Evolutionary conservation across 2,888 invertebrate genomes (phyloP).

Genomic region (Lathronympha strigana): DNA sequence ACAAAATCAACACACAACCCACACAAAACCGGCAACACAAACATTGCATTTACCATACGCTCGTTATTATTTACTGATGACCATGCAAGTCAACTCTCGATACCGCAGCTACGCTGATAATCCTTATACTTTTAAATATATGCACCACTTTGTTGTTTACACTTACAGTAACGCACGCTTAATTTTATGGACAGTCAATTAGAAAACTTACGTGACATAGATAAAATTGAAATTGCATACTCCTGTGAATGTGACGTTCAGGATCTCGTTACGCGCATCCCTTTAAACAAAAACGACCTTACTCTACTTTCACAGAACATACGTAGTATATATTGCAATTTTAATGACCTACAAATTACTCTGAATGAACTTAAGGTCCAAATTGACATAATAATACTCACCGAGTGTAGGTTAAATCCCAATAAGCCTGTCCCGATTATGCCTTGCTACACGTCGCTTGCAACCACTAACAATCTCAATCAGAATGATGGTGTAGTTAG

Average conservation of each 20-base stretch:
- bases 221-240: slow-evolving; percentile 1
- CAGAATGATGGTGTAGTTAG: too few species aligned
- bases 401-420: too few species aligned
- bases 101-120: neutral
- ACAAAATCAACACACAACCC: neutral
- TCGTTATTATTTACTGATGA: neutral
- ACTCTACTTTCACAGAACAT: too few species aligned
- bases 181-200: slow-evolving; percentile 1
- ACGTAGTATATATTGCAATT: too few species aligned
- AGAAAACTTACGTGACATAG: neutral
- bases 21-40: neutral
- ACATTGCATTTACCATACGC: neutral
- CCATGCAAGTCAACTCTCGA: neutral
- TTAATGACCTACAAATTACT: too few species aligned
- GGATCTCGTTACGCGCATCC: neutral
- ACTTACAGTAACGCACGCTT: neutral
- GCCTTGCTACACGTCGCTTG: too few species aligned
- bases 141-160: neutral
- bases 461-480: too few species aligned
- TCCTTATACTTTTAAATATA: neutral
- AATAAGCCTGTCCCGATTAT: too few species aligned
- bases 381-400: too few species aligned
- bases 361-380: too few species aligned
- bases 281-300: neutral
- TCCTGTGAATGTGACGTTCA: neutral